Base-by-base conservation (phyloP, 1,140 invertebrate genomes). In the Acromyrmex heyeri region DNA sequence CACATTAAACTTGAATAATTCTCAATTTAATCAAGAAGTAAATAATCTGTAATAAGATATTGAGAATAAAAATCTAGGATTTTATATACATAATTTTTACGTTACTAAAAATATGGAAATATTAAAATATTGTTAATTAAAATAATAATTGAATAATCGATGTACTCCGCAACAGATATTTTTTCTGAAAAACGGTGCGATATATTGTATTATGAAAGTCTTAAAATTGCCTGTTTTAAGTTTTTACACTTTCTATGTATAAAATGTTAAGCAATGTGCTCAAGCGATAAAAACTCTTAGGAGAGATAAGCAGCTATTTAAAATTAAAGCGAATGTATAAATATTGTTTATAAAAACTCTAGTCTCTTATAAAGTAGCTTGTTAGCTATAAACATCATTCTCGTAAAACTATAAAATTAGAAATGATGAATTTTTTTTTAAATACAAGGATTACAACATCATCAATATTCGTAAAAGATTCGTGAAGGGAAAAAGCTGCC, bases 251-350 rank as follows among this genome's bases (percentile, higher is more conserved):
- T 67, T 38, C 72, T 59, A n/a, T 14, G n/a, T 57, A 7, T 59
- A 59, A 34, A 75, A 59, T 59, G n/a, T 73, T 30, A 55, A 55
- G 27, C 69, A 24, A 72, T 53, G 10, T 38, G 30, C 6, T 73
- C 10, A 73, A 57, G 30, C 14, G 53, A 21, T 73, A 73, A 73
- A 55, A 34, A 27, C 3, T n/a, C n/a, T 24, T 55, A 59, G n/a
- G 14, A 59, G 6, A 75, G n/a, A 59, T 75, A 34, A 59, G n/a
- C 14, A 57, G n/a, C 14, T 57, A 73, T 73, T 73, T 55, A 27
- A 57, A 12, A 24, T 75, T 59, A 14, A 75, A 18, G 30, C n/a
- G n/a, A 30, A n/a, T 59, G 34, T 24, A 65, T 48, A 48, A 48
- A 48, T 70, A 75, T 75, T 75, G 16, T 75, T 59, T 3, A 27